Evolutionary conservation across 2,888 invertebrate genomes (phyloP).

Genomic region (Disparrhopalites patrizii): DNA sequence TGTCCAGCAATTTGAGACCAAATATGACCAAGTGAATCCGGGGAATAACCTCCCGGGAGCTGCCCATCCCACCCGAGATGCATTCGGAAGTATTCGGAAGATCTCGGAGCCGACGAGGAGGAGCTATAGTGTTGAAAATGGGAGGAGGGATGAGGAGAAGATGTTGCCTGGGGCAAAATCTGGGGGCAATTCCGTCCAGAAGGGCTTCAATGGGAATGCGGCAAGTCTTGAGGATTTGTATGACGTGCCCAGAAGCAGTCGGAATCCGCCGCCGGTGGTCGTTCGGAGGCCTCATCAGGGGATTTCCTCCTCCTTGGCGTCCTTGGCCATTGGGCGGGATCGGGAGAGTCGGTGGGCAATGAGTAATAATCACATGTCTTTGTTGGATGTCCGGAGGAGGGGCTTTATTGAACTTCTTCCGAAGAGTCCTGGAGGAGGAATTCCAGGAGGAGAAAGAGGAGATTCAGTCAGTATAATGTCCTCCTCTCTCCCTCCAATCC

Average conservation of each 20-base stretch:
- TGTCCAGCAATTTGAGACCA: constrained; percentile 41
- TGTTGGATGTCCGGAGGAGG: neutral
- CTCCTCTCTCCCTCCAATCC: too few relatives aligned
- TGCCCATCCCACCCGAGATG: neutral
- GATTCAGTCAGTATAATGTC: too few relatives aligned
- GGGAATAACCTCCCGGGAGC: neutral
- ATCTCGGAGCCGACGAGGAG: too few relatives aligned
- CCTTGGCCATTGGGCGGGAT: too few relatives aligned
- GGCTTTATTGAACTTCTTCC: neutral
- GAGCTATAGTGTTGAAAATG: neutral
- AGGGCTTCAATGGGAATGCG: neutral
- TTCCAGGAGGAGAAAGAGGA: too few relatives aligned
- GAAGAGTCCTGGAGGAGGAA: neutral
- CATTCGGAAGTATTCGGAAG: neutral
- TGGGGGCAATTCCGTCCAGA: neutral
- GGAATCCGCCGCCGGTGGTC: neutral
- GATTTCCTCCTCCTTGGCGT: constrained; percentile 6
- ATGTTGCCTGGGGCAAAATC: neutral
- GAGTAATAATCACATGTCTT: neutral
- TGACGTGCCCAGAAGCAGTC: constrained; percentile 17
- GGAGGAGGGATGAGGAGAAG: neutral
- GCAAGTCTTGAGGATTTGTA: constrained; percentile 14
- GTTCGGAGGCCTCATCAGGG: neutral
- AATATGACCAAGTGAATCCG: constrained; percentile 39
- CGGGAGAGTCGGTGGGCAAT: too few relatives aligned